phyloP scores from a whole-genome alignment of 30 jellyfish, hydroid and myxozoan genomes.

The Phacellophora camtschatica region DNA sequence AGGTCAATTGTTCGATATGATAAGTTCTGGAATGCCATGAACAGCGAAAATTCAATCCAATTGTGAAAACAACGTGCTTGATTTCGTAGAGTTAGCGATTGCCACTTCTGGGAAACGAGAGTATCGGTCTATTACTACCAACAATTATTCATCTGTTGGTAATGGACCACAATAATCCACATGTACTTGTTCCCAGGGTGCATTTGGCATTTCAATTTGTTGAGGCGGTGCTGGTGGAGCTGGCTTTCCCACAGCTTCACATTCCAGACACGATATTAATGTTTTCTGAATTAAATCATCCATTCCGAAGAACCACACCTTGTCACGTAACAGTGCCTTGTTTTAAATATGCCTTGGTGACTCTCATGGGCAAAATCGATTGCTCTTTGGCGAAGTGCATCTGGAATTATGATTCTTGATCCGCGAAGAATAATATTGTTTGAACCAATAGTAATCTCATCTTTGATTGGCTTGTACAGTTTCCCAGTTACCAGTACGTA shows the following conservation, averaged over 20 bases:
- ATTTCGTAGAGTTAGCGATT: slow-evolving; percentile 17
- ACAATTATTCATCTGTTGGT: no score
- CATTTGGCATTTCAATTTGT: not conserved
- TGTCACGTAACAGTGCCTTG: no score
- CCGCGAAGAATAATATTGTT: slow-evolving; percentile 17
- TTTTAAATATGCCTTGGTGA: no score
- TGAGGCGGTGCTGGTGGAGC: slow-evolving; percentile 29
- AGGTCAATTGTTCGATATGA: slow-evolving; percentile 6
- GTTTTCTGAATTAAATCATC: no score
- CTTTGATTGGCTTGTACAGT: no score
- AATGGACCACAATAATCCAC: slow-evolving; percentile 26
- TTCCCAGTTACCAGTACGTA: no score
- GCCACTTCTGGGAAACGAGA: slow-evolving; percentile 37
- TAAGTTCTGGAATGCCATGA: not conserved
- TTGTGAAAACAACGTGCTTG: not conserved
- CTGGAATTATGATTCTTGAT: no score
- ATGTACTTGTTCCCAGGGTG: slow-evolving; percentile 6
- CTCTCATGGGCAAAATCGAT: no score
- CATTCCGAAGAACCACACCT: no score
- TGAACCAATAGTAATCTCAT: no score
- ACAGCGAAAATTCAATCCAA: not conserved
- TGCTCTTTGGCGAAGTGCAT: no score
- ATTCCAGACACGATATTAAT: no score
- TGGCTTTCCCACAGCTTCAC: slow-evolving; percentile 9
- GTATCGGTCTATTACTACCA: slow-evolving; percentile 33